Evolutionary conservation across 2,888 invertebrate genomes (phyloP), one percentile per base, ranked within the genome.

Genomic region (Anticlea derivata): DNA sequence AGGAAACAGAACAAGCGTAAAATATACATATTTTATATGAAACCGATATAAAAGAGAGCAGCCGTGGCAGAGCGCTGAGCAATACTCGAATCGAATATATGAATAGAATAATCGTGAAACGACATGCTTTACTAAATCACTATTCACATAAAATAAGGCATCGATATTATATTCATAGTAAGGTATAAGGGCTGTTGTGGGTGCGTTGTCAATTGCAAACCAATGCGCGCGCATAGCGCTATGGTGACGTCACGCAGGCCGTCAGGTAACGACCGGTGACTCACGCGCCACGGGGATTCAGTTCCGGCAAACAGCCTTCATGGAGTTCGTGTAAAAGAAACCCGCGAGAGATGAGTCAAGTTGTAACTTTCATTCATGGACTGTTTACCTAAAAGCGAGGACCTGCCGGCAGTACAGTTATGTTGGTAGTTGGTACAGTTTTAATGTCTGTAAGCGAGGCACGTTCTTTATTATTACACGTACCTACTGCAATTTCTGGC

Each of bases 161-260:
- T 47, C 7, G 13, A 20, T 12, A 37, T 24, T 30, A 37, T 37
- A 46, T 37, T 20, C 27, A 24, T 39, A 17, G 6, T 7, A 41
- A 13, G 11, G 33, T 29, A 27, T 20, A 43, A 27, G 27, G 47
- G 20, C 23, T 39, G 35, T 17, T 27, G 31, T 45, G 26, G 22
- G 27, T 43, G 35, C 11, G 40, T 31, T 7, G 44, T 48, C 10
- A 24, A 35, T 56, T 31, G 40, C 58, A 50, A 56, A 48, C 39
- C 41, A 52, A 46, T 64, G 72, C 66, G 69, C 70, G 75, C 75
- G 76, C 80, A 82, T 82, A 73, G 71, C 74, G 70, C 63, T 45
- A 48, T 47, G 64, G 56, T 83, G 81, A 83, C 83, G 83, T 82
- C 81, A 83, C 52, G 11, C 44, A 12, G 46, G 13, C 27, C 11